phyloP scores from a whole-genome alignment of 1,140 invertebrate genomes.

The Arion vulgaris region DNA sequence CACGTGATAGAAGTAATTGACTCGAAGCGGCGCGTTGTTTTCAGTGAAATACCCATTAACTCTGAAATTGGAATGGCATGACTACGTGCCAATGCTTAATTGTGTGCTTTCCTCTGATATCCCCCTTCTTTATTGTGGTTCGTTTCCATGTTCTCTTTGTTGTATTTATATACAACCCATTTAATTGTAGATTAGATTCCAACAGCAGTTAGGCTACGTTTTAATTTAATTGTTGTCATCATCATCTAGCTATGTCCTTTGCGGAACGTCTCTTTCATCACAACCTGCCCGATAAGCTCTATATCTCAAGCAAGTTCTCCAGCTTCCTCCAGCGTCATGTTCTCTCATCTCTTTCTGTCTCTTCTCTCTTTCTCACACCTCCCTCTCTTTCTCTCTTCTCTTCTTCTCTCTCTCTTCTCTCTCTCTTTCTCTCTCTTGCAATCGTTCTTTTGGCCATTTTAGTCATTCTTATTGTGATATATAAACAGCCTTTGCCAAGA shows the following conservation, averaged over 20 bases:
- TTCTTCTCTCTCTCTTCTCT: conserved; percentile 21
- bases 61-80: not conserved
- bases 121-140: not conserved
- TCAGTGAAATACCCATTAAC: not conserved
- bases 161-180: not conserved
- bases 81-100: not conserved
- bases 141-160: not conserved
- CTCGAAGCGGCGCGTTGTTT: not conserved
- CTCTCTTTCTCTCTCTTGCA: conserved; percentile 1
- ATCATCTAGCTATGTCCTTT: no score
- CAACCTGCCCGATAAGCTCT: no score
- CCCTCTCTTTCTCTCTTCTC: conserved; percentile 10
- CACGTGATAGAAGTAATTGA: conserved; percentile 8
- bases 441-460: not conserved
- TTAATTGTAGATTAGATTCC: not conserved
- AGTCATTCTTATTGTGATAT: no score
- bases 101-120: not conserved
- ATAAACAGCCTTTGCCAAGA: no score
- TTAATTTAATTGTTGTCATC: no score
- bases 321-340: not conserved
- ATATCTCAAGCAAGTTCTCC: no score
- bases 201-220: no score
- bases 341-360: not conserved
- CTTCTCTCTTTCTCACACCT: conserved; percentile 14
- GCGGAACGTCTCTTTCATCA: no score